These are phyloP conservation scores for Lycophotia porphyrea DNA, from an alignment of 2,888 invertebrate genomes.

Conservation along the genomic window DNA sequence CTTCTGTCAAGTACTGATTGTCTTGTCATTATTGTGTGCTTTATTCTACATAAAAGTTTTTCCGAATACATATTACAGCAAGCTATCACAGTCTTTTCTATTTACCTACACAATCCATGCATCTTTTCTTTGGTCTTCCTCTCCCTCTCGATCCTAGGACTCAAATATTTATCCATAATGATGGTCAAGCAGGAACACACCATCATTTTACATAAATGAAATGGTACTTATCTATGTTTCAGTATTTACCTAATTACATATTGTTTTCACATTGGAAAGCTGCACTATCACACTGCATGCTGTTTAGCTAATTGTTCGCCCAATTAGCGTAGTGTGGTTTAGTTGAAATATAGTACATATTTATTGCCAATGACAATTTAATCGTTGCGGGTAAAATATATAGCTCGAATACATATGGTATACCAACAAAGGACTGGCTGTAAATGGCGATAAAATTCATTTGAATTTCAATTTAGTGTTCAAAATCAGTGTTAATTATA, in stretches of 20 bases:
- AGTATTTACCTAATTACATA: neutral
- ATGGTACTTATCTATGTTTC: neutral
- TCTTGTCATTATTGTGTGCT: too few relatives aligned
- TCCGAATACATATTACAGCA: too few relatives aligned
- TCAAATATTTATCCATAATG: neutral
- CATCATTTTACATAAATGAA: neutral
- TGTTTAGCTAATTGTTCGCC: conserved; percentile 39
- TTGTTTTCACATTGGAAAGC: conserved; percentile 24
- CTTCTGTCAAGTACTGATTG: too few relatives aligned
- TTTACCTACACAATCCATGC: too few relatives aligned
- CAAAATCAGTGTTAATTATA: neutral
- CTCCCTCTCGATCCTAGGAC: too few relatives aligned
- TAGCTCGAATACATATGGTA: conserved; percentile 7
- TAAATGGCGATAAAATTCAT: neutral
- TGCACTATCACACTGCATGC: conserved; percentile 28
- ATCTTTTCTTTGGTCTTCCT: too few relatives aligned
- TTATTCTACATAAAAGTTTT: too few relatives aligned
- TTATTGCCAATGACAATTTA: conserved; percentile 32
- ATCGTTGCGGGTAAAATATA: conserved; percentile 22
- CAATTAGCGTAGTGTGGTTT: conserved; percentile 42
- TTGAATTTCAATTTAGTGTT: neutral
- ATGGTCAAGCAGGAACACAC: neutral
- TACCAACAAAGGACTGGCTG: neutral
- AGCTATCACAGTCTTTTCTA: too few relatives aligned
- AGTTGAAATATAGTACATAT: conserved; percentile 40